Percentiles rank a stretch among this genome's conserved stretches.
These are phyloP conservation scores for Helicoverpa zea DNA, from an alignment of 1,140 invertebrate species.

Conservation along the genomic window DNA sequence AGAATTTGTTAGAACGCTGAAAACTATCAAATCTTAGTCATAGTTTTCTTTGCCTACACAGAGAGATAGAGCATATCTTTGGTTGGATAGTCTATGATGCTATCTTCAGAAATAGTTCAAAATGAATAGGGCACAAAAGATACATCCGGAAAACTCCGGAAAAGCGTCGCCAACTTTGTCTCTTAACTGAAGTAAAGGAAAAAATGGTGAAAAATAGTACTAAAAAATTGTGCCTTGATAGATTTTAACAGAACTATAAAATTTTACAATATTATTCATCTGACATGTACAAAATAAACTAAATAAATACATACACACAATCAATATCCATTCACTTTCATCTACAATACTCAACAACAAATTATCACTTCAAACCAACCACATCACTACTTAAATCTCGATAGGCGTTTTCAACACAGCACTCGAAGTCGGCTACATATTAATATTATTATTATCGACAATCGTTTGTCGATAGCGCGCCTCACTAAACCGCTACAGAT, in stretches of 20 bases:
- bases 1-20: neutral
- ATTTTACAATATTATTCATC: neutral
- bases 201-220: too few species aligned
- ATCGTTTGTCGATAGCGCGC: slow-evolving; percentile 30
- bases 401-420: slow-evolving; percentile 24
- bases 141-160: too few species aligned
- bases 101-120: too few species aligned
- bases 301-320: neutral
- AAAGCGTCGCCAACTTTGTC: too few species aligned
- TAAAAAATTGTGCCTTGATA: too few species aligned
- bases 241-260: too few species aligned
- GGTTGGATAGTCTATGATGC: too few species aligned
- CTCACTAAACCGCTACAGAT: slow-evolving; percentile 33
- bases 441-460: slow-evolving; percentile 28
- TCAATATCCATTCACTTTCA: neutral
- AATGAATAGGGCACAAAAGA: too few species aligned
- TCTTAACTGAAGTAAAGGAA: too few species aligned
- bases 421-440: slow-evolving; percentile 21
- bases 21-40: slow-evolving; percentile 10
- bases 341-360: slow-evolving; percentile 8
- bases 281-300: neutral
- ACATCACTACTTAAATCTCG: slow-evolving; percentile 32
- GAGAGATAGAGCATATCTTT: neutral
- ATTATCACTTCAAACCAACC: slow-evolving; percentile 4
- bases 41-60: neutral